Conservation (phyloP, 2,797 vertebrate species). For the Gymnopithys bicolor region DNA sequence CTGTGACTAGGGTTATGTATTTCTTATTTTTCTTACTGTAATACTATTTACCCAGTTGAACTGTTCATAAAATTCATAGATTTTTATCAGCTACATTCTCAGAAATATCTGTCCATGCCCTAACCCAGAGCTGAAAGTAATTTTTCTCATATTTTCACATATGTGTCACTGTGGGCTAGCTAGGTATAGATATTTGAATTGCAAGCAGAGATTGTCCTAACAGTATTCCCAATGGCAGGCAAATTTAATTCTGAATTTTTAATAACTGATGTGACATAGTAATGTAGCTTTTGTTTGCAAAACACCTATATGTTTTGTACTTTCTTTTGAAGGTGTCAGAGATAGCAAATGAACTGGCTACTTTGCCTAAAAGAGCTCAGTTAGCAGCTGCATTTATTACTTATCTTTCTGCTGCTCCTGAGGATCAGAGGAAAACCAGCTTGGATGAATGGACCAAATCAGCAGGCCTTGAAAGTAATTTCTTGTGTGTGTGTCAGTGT, state of each 20-base stretch:
- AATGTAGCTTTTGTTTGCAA: not conserved
- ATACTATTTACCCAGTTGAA: not conserved
- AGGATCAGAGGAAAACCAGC: constrained; percentile 87
- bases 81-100: not conserved
- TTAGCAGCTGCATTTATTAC: constrained; percentile 96
- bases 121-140: not conserved
- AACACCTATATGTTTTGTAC: not conserved
- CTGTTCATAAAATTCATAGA: not conserved
- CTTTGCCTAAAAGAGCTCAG: constrained; percentile 88
- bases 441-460: constrained; percentile 90
- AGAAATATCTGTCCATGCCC: not conserved
- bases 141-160: not conserved
- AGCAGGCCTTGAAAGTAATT: constrained; percentile 89
- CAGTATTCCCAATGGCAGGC: not conserved
- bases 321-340: constrained; percentile 85
- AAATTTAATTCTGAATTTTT: not conserved
- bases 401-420: constrained; percentile 92
- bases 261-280: not conserved
- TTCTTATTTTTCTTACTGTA: not conserved
- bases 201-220: not conserved
- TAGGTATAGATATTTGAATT: not conserved
- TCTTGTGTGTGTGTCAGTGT: not conserved
- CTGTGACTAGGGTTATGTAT: not conserved
- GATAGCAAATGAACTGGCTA: constrained; percentile 90
- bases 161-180: not conserved